Evolutionary conservation across 1,140 invertebrate genomes (phyloP), one percentile per base, ranked within the genome.

Genomic region (Drosophila lacertosa): DNA sequence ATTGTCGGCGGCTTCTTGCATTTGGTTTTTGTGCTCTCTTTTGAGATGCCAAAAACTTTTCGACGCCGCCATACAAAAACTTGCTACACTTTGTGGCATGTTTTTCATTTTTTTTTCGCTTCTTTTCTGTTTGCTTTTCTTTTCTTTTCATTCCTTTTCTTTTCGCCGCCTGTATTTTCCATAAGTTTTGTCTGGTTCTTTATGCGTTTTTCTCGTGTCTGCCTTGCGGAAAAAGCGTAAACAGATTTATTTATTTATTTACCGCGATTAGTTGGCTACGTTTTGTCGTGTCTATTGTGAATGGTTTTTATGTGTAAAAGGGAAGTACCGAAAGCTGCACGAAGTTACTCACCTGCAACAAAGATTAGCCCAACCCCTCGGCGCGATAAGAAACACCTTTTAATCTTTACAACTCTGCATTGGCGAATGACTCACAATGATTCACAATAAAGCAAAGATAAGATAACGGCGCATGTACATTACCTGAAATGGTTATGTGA

Each of bases 1-100:
- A 86, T 86, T 80, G 73, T 64, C 69, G 68, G 45, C 68, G 73
- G 53, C 65, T 44, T 74, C 76, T 70, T 84, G 58, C 62, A 72
- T 67, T 67, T 63, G 71, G 32, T 58, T 44, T 68, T 67, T 48
- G 33, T 47, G 24, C 4, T 16, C 4, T 33, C 33, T 10, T 45
- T 26, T 66, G 54, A 47, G 51, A 26, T 53, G 70, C 57, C 57
- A 51, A 73, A 75, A 76, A 76, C 39, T 73, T 66, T 55, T 22
- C 13, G 42, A 60, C 20, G 37, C 45, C 54, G 35, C 39, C 26
- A 40, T 40, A 48, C 26, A 58, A 50, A 62, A 57, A 70, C 44
- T 63, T 64, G 65, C 66, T 39, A 63, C 44, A 69, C 20, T 58
- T 50, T 51, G 44, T 55, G 40, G 51, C 55, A 77, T 68, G 50